A percentile compares a stretch with the other conserved stretches of the same genome.
Conservation (phyloP, 2,113 vertebrate species). For the Piliocolobus tephrosceles region DNA sequence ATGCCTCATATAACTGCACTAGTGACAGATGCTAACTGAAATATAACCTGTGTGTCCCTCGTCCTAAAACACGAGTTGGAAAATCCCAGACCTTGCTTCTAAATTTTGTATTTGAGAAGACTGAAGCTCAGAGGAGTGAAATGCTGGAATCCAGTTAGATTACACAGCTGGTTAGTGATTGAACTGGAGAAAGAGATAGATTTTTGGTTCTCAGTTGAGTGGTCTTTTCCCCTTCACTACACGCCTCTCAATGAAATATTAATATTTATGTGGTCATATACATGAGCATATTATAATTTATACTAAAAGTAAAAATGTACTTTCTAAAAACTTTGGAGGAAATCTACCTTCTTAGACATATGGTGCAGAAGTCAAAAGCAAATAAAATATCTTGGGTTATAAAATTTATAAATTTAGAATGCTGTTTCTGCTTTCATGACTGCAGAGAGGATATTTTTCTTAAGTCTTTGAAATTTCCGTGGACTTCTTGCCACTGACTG, state of each 20-base stretch:
- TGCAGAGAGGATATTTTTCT: neutral
- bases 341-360: neutral
- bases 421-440: neutral
- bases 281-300: neutral
- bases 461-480: neutral
- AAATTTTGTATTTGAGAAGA: neutral
- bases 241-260: neutral
- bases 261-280: neutral
- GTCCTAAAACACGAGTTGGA: neutral
- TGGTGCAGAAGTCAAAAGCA: neutral
- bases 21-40: neutral
- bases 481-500: neutral
- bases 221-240: neutral
- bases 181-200: neutral
- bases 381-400: neutral
- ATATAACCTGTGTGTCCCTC: neutral
- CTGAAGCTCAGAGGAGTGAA: neutral
- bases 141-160: neutral
- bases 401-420: neutral
- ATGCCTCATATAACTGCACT: fast-evolving
- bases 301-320: neutral
- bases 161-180: neutral
- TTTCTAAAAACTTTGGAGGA: neutral
- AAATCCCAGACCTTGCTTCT: neutral
- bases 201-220: neutral